These are phyloP conservation scores for Heliopora coerulea DNA, from an alignment of 92 coral and sea anemone genomes.

Conservation along the genomic window DNA sequence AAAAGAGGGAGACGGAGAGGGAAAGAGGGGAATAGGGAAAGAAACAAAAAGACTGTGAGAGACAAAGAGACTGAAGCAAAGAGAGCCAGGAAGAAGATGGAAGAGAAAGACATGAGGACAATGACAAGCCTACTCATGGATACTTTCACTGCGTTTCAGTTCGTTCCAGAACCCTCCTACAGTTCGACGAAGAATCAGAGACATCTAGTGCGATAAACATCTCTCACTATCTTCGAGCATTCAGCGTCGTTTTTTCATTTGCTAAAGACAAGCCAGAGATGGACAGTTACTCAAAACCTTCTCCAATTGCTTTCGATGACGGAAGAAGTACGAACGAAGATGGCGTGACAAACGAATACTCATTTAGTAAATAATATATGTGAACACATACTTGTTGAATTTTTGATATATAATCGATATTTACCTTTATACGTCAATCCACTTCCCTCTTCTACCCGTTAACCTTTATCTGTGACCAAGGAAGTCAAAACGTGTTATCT, in stretches of 20 bases:
- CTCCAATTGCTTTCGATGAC: conserved; percentile 31
- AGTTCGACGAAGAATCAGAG: conserved; percentile 58
- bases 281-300: conserved; percentile 16
- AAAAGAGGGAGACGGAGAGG: too few species aligned
- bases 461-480: too few species aligned
- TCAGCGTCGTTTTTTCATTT: conserved; percentile 34
- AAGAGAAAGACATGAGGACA: too few species aligned
- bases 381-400: background rate
- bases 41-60: too few species aligned
- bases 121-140: background rate
- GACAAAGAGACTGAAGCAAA: too few species aligned
- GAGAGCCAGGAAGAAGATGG: too few species aligned
- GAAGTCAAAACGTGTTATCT: too few species aligned
- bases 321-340: conserved; percentile 19
- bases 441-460: too few species aligned
- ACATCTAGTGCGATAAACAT: conserved; percentile 31
- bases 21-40: too few species aligned
- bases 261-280: conserved; percentile 9
- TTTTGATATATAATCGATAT: too few species aligned
- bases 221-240: conserved; percentile 37
- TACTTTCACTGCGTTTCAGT: conserved; percentile 50
- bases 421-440: too few species aligned
- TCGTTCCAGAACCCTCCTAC: conserved; percentile 80
- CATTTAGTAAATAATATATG: conserved; percentile 22
- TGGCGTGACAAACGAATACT: conserved; percentile 14